Percentiles rank a stretch among this genome's conserved stretches.
Evolutionary conservation across 2,113 vertebrate genomes (phyloP).

Genomic region (Lota lota): DNA sequence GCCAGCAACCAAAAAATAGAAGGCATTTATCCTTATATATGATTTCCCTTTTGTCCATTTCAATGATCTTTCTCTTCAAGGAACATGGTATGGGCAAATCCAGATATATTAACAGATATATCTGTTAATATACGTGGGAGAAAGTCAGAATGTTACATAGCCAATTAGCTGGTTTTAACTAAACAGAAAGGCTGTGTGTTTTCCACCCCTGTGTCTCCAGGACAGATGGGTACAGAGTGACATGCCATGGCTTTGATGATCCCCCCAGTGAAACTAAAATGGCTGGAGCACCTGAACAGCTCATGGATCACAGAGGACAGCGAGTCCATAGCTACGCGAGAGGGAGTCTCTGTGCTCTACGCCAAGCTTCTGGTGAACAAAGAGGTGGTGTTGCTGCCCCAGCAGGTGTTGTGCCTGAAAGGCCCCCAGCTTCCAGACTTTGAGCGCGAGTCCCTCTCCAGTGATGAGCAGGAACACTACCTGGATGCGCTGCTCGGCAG

Average conservation of each 20-base stretch:
- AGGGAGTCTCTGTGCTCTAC: slow-evolving; percentile 89
- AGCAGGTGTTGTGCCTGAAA: slow-evolving; percentile 96
- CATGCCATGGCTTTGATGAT: slow-evolving; percentile 91
- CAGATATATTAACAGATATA: too few relatives aligned
- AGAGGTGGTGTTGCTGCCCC: slow-evolving; percentile 92
- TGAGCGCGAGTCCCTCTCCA: slow-evolving; percentile 93
- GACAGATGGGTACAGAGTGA: slow-evolving; percentile 87
- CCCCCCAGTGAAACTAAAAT: slow-evolving; percentile 96
- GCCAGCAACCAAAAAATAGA: too few relatives aligned
- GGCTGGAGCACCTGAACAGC: slow-evolving; percentile 98
- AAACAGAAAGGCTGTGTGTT: not conserved
- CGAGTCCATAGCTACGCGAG: slow-evolving; percentile 94
- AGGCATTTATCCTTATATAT: too few relatives aligned
- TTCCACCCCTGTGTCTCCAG: slow-evolving; percentile 47
- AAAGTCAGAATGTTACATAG: not conserved
- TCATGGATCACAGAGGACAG: slow-evolving; percentile 99
- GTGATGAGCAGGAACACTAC: slow-evolving; percentile 98
- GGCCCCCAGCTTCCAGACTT: slow-evolving; percentile 97
- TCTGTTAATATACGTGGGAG: not conserved
- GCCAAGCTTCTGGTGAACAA: slow-evolving; percentile 93
- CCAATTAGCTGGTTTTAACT: not conserved
- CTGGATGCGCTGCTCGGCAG: slow-evolving; percentile 94
- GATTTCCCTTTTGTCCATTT: too few relatives aligned
- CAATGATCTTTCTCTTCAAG: too few relatives aligned
- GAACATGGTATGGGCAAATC: too few relatives aligned